Percentiles rank a stretch among this genome's conserved stretches.
phyloP scores from a whole-genome alignment of 2,888 invertebrate species.

The Hypomecis punctinalis region DNA sequence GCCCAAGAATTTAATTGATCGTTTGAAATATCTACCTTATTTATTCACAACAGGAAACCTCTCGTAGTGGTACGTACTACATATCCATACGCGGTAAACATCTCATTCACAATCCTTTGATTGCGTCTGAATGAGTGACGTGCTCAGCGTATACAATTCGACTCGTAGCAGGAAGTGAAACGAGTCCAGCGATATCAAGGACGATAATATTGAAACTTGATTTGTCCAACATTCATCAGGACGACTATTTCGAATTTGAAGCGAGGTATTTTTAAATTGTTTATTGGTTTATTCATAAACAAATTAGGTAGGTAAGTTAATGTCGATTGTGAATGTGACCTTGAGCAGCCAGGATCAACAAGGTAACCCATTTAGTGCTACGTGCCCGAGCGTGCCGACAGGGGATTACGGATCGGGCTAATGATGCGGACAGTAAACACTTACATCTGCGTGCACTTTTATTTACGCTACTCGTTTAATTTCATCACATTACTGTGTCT shows the following conservation, averaged over 20 bases:
- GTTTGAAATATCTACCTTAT: slow-evolving; percentile 32
- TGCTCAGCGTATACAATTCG: slow-evolving; percentile 77
- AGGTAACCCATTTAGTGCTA: slow-evolving; percentile 73
- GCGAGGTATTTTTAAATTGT: slow-evolving; percentile 22
- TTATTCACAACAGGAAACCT: slow-evolving; percentile 70
- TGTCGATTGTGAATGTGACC: slow-evolving; percentile 55
- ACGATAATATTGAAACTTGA: slow-evolving; percentile 71
- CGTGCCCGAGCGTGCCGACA: slow-evolving; percentile 72
- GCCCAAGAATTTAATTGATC: slow-evolving; percentile 22
- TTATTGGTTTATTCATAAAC: slow-evolving; percentile 15
- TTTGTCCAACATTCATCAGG: slow-evolving; percentile 57
- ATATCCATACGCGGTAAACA: slow-evolving; percentile 70
- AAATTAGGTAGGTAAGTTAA: slow-evolving; percentile 48
- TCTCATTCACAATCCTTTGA: slow-evolving; percentile 82
- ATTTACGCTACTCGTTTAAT: slow-evolving; percentile 22
- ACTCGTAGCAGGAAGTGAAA: slow-evolving; percentile 78
- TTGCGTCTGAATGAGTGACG: slow-evolving; percentile 82
- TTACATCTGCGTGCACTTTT: slow-evolving; percentile 59
- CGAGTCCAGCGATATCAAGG: slow-evolving; percentile 79
- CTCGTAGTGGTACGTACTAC: slow-evolving; percentile 54
- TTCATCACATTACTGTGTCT: slow-evolving; percentile 9
- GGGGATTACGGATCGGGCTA: slow-evolving; percentile 66
- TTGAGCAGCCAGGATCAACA: slow-evolving; percentile 68
- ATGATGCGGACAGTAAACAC: slow-evolving; percentile 59
- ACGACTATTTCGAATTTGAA: slow-evolving; percentile 36